Evolutionary conservation across 2,888 invertebrate genomes (phyloP).

Genomic region (Drosophila quasianomalipes): DNA sequence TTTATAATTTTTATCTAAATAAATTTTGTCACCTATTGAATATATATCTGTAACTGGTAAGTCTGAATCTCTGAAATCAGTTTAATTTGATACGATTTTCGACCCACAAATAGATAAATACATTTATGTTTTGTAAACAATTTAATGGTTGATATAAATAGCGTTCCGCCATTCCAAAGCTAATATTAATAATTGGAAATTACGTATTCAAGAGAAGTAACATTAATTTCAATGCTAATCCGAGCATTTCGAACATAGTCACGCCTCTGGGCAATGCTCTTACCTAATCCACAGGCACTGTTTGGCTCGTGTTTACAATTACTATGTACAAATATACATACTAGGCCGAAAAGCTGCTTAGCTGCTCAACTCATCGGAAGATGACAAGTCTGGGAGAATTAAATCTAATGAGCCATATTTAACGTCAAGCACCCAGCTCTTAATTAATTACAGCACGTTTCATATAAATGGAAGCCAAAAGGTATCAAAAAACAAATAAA

Average conservation of each 20-base stretch:
- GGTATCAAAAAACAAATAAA: conserved; percentile 10
- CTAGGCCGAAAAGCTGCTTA: background rate
- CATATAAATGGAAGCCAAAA: conserved; percentile 15
- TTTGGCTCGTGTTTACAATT: conserved; percentile 29
- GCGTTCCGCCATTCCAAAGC: conserved; percentile 21
- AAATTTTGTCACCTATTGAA: background rate
- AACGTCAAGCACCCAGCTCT: conserved; percentile 4
- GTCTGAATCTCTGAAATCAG: background rate
- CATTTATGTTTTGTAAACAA: conserved; percentile 30
- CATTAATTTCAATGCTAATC: conserved; percentile 61
- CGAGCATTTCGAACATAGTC: conserved; percentile 57
- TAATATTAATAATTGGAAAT: conserved; percentile 36
- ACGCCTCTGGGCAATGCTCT: conserved; percentile 52
- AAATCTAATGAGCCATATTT: background rate
- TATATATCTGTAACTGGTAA: background rate
- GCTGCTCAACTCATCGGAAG: background rate
- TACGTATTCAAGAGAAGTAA: conserved; percentile 47
- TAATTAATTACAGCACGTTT: conserved; percentile 21
- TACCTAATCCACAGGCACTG: conserved; percentile 25
- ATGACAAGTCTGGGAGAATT: background rate
- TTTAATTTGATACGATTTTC: background rate
- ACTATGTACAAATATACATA: background rate
- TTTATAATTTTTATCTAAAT: background rate
- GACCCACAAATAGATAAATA: background rate
- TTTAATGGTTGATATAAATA: conserved; percentile 14